Conservation (phyloP, 2,888 invertebrate genomes). For the Leptothorax acervorum region DNA sequence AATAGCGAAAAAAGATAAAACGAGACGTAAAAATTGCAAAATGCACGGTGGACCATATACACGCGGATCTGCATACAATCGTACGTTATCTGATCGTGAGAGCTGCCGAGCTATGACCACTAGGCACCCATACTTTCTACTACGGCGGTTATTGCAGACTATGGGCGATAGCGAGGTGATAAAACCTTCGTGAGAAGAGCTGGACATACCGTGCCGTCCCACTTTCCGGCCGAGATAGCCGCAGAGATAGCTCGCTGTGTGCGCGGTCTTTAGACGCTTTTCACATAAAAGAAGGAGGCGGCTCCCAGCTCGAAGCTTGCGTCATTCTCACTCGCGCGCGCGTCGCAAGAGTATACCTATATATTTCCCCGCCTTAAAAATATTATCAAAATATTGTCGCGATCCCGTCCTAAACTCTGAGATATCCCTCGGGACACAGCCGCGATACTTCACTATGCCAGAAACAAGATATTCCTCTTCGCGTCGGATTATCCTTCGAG, state of each 20-base stretch:
- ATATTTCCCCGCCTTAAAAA: not conserved
- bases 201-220: slow-evolving; percentile 66
- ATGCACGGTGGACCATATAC: not conserved
- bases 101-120: slow-evolving; percentile 67
- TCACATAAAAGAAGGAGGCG: slow-evolving; percentile 41
- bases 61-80: slow-evolving; percentile 46
- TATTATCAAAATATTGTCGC: not conserved
- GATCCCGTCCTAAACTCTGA: not conserved
- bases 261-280: slow-evolving; percentile 62
- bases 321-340: slow-evolving; percentile 10
- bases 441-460: not conserved
- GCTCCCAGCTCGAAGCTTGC: slow-evolving; percentile 20
- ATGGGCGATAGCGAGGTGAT: slow-evolving; percentile 72
- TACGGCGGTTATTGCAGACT: slow-evolving; percentile 68
- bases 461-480: not conserved
- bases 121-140: slow-evolving; percentile 72
- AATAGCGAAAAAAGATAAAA: slow-evolving; percentile 4
- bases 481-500: not conserved
- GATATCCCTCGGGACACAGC: not conserved
- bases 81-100: slow-evolving; percentile 69
- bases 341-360: not conserved
- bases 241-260: slow-evolving; percentile 64
- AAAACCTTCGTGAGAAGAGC: slow-evolving; percentile 66
- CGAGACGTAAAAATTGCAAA: slow-evolving; percentile 21
- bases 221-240: slow-evolving; percentile 72